Percentiles rank a stretch among this genome's conserved stretches.
Evolutionary conservation across 2,797 vertebrate genomes (phyloP).

Genomic region (Mormyrops attenuatus): DNA sequence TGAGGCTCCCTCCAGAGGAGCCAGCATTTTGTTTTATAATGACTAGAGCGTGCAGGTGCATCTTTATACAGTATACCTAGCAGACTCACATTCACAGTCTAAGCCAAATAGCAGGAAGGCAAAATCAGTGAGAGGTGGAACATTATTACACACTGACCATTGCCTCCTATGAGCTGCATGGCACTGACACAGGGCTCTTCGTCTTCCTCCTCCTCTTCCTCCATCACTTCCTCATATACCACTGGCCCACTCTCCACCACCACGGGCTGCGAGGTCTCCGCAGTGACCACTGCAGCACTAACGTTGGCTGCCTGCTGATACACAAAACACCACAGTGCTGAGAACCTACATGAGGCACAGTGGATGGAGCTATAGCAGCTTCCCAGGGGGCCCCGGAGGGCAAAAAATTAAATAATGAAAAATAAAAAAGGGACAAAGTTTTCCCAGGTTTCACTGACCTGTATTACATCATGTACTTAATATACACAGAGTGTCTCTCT

Average conservation of each 20-base stretch:
- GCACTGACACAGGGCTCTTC: slow-evolving; percentile 88
- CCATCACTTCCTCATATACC: slow-evolving; percentile 71
- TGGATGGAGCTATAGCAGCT: neutral
- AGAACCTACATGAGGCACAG: neutral
- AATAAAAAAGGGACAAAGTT: too few relatives aligned
- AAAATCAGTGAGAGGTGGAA: neutral
- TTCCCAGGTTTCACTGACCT: neutral
- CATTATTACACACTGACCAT: slow-evolving; percentile 59
- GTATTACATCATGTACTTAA: neutral
- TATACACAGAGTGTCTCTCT: neutral
- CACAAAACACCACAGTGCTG: neutral
- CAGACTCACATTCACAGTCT: neutral
- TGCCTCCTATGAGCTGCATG: slow-evolving; percentile 77
- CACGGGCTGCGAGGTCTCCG: slow-evolving; percentile 36
- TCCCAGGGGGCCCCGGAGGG: neutral
- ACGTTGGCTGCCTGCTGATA: neutral
- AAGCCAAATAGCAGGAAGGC: neutral
- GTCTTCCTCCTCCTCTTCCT: slow-evolving; percentile 81
- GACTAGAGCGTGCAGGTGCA: neutral
- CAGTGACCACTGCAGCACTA: slow-evolving; percentile 24
- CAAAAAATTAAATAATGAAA: too few relatives aligned
- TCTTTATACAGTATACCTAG: neutral
- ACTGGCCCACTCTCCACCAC: slow-evolving; percentile 90
- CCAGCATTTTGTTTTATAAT: neutral
- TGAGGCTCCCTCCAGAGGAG: neutral